These are phyloP conservation scores for Upupa epops DNA, from an alignment of 2,113 vertebrate genomes.

Conservation along the genomic window DNA sequence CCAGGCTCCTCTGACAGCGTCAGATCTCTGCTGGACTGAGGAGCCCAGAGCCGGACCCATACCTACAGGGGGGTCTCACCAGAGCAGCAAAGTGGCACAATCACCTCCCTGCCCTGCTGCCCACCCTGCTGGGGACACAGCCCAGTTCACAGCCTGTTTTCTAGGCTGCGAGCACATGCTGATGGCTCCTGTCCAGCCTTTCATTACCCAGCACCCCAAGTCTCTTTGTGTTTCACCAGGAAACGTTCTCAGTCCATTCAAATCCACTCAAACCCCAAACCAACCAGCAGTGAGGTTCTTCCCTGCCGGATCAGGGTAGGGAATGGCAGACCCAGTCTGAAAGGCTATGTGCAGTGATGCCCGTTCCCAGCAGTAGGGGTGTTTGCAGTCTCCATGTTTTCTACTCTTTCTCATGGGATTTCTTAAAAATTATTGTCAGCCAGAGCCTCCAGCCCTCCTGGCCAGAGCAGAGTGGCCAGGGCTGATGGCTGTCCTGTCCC, in stretches of 20 bases:
- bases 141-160: too few relatives aligned
- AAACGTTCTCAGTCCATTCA: background rate
- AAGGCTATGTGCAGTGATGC: accelerated
- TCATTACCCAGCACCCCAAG: background rate
- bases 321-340: background rate
- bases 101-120: too few relatives aligned
- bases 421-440: background rate
- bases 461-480: accelerated
- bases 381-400: background rate
- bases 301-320: accelerated
- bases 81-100: too few relatives aligned
- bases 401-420: background rate
- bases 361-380: accelerated
- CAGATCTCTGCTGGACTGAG: too few relatives aligned
- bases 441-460: background rate
- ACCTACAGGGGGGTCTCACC: too few relatives aligned
- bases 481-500: background rate
- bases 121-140: too few relatives aligned
- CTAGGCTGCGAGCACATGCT: too few relatives aligned
- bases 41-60: too few relatives aligned
- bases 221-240: background rate
- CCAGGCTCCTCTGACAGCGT: too few relatives aligned
- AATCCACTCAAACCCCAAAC: background rate
- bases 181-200: too few relatives aligned
- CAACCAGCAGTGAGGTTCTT: accelerated